Evolutionary conservation across 1,140 invertebrate genomes (phyloP).

Genomic region (Halictus rubicundus): DNA sequence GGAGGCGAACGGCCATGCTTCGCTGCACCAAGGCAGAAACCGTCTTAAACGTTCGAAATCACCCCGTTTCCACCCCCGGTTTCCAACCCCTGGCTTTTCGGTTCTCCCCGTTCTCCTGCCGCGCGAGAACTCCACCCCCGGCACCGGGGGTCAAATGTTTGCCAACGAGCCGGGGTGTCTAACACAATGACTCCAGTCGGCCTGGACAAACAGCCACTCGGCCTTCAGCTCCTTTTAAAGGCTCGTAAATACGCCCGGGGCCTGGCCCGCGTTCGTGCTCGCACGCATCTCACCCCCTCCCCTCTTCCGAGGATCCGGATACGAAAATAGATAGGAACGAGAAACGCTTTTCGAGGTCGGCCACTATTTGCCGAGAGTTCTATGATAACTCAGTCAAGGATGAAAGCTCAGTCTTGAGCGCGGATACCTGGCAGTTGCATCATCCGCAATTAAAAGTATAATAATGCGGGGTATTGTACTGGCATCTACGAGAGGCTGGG

Average conservation of each 20-base stretch:
- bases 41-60: constrained; percentile 8
- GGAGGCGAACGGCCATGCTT: neutral
- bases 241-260: constrained; percentile 17
- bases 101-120: neutral
- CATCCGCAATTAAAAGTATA: too few species aligned
- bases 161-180: neutral
- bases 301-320: neutral
- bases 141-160: neutral
- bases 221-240: constrained; percentile 37
- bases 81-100: neutral
- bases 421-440: too few species aligned
- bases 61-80: neutral
- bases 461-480: too few species aligned
- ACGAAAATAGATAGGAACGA: neutral
- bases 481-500: too few species aligned
- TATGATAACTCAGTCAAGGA: too few species aligned
- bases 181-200: constrained; percentile 33
- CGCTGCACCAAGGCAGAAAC: neutral
- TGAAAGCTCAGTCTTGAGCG: too few species aligned
- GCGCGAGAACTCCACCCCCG: neutral
- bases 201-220: constrained; percentile 26
- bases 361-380: too few species aligned
- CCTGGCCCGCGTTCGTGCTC: neutral
- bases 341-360: neutral
- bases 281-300: too few species aligned